phyloP scores from a whole-genome alignment of 2,888 invertebrate genomes.

The Drosophila dives region DNA sequence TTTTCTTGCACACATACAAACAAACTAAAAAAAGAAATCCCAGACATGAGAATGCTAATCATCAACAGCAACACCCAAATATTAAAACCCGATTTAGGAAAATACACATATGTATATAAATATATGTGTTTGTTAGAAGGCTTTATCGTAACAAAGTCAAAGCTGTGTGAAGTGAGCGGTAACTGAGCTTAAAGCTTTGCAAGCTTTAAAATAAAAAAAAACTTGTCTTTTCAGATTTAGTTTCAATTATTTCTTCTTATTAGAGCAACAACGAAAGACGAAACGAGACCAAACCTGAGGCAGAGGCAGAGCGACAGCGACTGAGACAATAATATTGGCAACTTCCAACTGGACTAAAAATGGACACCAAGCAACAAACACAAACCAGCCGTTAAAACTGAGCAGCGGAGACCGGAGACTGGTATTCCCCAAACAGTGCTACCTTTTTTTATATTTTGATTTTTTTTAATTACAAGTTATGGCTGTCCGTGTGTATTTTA shows the following conservation, averaged over 20 bases:
- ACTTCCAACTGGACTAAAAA: conserved; percentile 78
- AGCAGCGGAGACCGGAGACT: conserved; percentile 54
- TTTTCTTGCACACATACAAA: conserved; percentile 21
- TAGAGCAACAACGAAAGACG: conserved; percentile 51
- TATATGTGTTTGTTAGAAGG: conserved; percentile 38
- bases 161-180: conserved; percentile 40
- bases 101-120: conserved; percentile 12
- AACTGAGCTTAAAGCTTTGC: conserved; percentile 46
- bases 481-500: conserved; percentile 43
- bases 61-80: conserved; percentile 63
- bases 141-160: conserved; percentile 40
- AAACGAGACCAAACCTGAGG: conserved; percentile 6
- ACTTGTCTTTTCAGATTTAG: conserved; percentile 81
- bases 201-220: conserved; percentile 54
- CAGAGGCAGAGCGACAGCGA: conserved; percentile 25
- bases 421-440: conserved; percentile 58
- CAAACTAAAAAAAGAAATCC: conserved; percentile 15
- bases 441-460: conserved; percentile 19
- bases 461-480: conserved; percentile 51
- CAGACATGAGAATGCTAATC: conserved; percentile 65
- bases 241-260: conserved; percentile 68
- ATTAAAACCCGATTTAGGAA: conserved; percentile 64
- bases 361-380: conserved; percentile 64
- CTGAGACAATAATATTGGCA: conserved; percentile 55
- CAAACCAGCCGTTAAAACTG: conserved; percentile 44